Evolutionary conservation across 2,113 vertebrate genomes (phyloP).

Genomic region (Amblyornis subalaris): DNA sequence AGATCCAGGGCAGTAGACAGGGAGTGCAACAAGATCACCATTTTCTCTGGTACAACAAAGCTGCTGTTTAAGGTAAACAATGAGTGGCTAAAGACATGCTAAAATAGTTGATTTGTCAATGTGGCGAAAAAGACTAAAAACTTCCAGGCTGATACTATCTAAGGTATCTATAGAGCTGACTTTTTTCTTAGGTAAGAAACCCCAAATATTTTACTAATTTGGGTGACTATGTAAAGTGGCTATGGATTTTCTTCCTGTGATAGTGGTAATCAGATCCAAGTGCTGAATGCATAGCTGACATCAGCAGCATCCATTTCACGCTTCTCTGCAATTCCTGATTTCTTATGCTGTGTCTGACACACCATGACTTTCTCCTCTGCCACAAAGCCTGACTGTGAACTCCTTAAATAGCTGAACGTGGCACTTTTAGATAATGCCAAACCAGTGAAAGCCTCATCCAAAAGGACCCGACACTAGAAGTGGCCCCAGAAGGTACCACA

Average conservation of each 20-base stretch:
- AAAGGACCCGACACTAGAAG: background rate
- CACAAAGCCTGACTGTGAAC: background rate
- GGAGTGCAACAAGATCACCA: background rate
- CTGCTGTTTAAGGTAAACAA: background rate
- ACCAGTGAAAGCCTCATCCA: background rate
- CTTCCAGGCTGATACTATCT: background rate
- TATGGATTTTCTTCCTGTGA: background rate
- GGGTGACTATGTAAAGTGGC: background rate
- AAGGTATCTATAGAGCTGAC: background rate
- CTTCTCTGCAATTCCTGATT: background rate
- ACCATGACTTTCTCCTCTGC: background rate
- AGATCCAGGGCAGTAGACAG: background rate
- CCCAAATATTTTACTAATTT: background rate
- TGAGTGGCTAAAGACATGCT: background rate
- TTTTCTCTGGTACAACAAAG: background rate
- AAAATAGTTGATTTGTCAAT: background rate
- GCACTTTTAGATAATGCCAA: background rate
- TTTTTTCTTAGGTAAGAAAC: background rate
- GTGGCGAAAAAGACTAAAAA: background rate
- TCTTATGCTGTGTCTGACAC: background rate
- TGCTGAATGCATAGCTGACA: background rate
- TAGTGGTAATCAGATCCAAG: background rate
- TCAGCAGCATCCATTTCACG: background rate
- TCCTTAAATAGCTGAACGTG: background rate
- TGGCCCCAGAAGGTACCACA: background rate